These are phyloP conservation scores for Cephus pygmeus DNA, from an alignment of 2,888 invertebrate species.

Conservation along the genomic window DNA sequence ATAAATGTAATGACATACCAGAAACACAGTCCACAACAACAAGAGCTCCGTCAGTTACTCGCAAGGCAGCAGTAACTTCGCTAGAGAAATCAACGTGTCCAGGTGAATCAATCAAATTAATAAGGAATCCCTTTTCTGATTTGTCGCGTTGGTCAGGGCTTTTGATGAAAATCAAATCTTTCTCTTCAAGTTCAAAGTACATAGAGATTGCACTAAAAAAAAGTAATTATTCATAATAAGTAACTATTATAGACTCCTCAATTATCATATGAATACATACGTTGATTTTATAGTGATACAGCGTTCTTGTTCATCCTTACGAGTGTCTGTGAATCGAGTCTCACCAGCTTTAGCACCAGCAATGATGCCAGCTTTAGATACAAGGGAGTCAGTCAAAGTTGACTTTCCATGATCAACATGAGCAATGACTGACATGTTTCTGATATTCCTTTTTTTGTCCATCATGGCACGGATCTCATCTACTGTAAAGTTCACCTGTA, in stretches of 20 bases:
- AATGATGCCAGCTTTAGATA: slow-evolving; percentile 99
- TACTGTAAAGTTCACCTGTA: slow-evolving; percentile 99
- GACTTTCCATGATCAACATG: slow-evolving; percentile 99
- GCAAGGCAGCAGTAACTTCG: slow-evolving; percentile 99
- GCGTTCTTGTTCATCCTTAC: slow-evolving; percentile 99
- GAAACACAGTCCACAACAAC: slow-evolving; percentile 99
- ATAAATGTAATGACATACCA: slow-evolving; percentile 72
- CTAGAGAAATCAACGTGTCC: slow-evolving; percentile 99
- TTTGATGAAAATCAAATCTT: slow-evolving; percentile 94
- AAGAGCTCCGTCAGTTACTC: slow-evolving; percentile 99
- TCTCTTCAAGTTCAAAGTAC: slow-evolving; percentile 96
- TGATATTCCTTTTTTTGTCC: slow-evolving; percentile 99
- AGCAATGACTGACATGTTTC: slow-evolving; percentile 99
- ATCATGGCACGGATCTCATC: slow-evolving; percentile 99
- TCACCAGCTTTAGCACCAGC: slow-evolving; percentile 99
- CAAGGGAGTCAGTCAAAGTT: slow-evolving; percentile 98
- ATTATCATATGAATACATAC: slow-evolving; percentile 71
- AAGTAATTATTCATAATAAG: slow-evolving; percentile 65
- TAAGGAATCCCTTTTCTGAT: slow-evolving; percentile 95
- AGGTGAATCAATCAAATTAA: slow-evolving; percentile 99
- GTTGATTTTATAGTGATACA: slow-evolving; percentile 99
- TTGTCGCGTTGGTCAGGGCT: slow-evolving; percentile 91
- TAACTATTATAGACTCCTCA: background rate
- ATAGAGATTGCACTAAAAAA: slow-evolving; percentile 93
- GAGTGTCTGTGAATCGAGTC: slow-evolving; percentile 98